Conservation (phyloP, 2,797 vertebrate genomes). For the Labeo calbasu region DNA sequence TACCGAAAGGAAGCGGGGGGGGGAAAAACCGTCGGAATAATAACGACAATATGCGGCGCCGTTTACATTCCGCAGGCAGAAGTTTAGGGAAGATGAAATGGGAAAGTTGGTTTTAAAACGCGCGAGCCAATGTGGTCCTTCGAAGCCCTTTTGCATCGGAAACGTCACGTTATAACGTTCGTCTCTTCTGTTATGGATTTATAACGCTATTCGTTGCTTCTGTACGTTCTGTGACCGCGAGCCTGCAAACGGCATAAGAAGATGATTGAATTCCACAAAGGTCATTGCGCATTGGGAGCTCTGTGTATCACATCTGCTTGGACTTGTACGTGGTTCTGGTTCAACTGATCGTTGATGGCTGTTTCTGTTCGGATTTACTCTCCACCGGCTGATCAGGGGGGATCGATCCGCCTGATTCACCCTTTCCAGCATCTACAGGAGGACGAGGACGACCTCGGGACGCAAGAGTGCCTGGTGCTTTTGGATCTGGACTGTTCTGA, state of each 20-base stretch:
- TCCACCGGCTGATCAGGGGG: constrained; percentile 53
- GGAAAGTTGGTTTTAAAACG: constrained; percentile 36
- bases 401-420: constrained; percentile 40
- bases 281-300: constrained; percentile 16
- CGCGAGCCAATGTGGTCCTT: neutral
- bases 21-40: constrained; percentile 38
- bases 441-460: constrained; percentile 50
- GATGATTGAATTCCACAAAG: constrained; percentile 18
- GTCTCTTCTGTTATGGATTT: neutral
- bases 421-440: constrained; percentile 42
- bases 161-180: neutral
- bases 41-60: constrained; percentile 38
- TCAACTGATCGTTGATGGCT: constrained; percentile 64
- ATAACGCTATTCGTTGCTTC: neutral
- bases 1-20: constrained; percentile 51
- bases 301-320: neutral
- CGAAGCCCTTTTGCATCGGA: neutral
- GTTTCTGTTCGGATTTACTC: constrained; percentile 59
- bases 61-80: neutral
- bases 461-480: constrained; percentile 44
- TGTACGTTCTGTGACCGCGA: neutral
- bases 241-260: constrained; percentile 5
- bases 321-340: constrained; percentile 26
- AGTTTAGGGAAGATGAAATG: constrained; percentile 4
- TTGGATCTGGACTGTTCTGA: constrained; percentile 42